Evolutionary conservation across 2,888 invertebrate species (phyloP).

Genomic region (Drosophila mayaguana): DNA sequence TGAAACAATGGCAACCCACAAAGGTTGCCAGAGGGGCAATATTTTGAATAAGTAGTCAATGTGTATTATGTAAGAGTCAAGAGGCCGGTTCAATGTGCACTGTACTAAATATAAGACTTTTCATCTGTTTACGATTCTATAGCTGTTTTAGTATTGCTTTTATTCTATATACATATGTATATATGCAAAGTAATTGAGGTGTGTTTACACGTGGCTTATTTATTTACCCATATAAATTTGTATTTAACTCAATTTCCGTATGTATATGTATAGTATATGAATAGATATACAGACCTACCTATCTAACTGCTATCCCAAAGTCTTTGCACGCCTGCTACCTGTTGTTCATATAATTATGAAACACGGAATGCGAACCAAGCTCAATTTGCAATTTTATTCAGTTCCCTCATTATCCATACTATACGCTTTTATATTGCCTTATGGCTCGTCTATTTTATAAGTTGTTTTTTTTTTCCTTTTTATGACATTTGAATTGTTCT

Average conservation of each 20-base stretch:
- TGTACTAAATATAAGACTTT: slow-evolving; percentile 5
- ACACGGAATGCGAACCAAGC: slow-evolving; percentile 22
- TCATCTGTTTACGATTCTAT: slow-evolving; percentile 5
- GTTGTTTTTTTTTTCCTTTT: slow-evolving; percentile 16
- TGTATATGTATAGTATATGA: not conserved
- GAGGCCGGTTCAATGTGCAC: slow-evolving; percentile 8
- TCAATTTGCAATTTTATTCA: slow-evolving; percentile 37
- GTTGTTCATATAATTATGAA: slow-evolving; percentile 29
- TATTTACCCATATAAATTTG: slow-evolving; percentile 26
- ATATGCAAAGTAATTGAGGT: slow-evolving; percentile 28
- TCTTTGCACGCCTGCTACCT: slow-evolving; percentile 24
- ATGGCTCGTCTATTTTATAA: slow-evolving; percentile 8
- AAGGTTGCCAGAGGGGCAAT: slow-evolving; percentile 40
- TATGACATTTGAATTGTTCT: slow-evolving; percentile 35
- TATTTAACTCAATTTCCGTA: slow-evolving; percentile 31
- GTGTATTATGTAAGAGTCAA: slow-evolving; percentile 1
- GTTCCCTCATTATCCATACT: slow-evolving; percentile 16
- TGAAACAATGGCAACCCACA: slow-evolving; percentile 20
- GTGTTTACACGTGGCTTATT: slow-evolving; percentile 29
- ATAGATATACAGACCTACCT: not conserved
- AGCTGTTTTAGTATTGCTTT: not conserved
- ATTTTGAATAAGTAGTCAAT: slow-evolving; percentile 6
- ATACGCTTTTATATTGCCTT: slow-evolving; percentile 9
- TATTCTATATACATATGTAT: slow-evolving; percentile 14
- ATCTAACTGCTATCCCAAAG: not conserved